Evolutionary conservation across 2,797 vertebrate genomes (phyloP).

Genomic region (Hemibagrus guttatus): DNA sequence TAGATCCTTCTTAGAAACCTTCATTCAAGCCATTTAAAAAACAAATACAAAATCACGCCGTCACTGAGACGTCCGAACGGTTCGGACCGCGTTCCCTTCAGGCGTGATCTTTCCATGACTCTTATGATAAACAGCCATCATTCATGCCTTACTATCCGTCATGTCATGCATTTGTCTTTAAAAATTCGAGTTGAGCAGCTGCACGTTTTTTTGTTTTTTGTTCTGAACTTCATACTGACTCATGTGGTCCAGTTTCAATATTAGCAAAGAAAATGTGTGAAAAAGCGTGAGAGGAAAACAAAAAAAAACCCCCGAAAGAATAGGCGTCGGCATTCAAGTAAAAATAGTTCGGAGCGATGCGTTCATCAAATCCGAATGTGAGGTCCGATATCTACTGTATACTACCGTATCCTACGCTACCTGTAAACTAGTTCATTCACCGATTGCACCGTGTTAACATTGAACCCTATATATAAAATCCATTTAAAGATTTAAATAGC

Average conservation of each 20-base stretch:
- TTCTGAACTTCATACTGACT: not conserved
- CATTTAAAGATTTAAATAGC: not conserved
- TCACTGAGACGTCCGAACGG: constrained; percentile 26
- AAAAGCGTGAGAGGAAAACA: not conserved
- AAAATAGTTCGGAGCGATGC: not conserved
- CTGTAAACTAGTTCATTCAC: not conserved
- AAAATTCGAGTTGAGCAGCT: not conserved
- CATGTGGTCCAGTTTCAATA: not conserved
- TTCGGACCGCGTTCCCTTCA: constrained; percentile 22
- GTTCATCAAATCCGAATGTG: not conserved
- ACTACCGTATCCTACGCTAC: too few relatives aligned
- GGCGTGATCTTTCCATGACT: constrained; percentile 9
- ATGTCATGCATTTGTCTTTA: not conserved
- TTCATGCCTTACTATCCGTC: not conserved
- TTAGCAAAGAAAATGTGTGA: not conserved
- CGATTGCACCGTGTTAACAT: not conserved
- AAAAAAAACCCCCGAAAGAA: not conserved
- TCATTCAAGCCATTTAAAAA: not conserved
- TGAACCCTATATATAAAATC: not conserved
- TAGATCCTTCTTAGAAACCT: not conserved
- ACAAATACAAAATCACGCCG: constrained; percentile 1
- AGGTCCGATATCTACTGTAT: not conserved
- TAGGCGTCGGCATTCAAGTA: constrained; percentile 22
- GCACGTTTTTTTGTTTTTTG: not conserved
- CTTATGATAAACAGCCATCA: not conserved